Conservation (phyloP, 2,113 vertebrate species). For the Dasyurus viverrinus region DNA sequence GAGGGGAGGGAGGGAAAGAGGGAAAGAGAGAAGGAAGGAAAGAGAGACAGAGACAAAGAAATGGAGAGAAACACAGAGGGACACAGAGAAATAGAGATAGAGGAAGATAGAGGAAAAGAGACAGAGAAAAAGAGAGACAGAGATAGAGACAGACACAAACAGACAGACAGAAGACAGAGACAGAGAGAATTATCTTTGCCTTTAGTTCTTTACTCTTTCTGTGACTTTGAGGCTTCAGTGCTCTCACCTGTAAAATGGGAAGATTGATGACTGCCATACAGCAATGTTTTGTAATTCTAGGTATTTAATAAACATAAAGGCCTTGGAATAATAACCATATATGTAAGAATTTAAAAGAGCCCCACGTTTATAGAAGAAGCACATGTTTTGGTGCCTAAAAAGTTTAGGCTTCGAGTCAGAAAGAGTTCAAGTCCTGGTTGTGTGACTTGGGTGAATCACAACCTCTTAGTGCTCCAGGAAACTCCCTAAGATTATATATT, state of each 20-base stretch:
- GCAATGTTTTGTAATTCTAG: neutral
- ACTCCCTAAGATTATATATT: neutral
- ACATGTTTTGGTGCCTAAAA: neutral
- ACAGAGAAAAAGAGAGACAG: too few species aligned
- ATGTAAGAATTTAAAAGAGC: neutral
- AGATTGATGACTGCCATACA: neutral
- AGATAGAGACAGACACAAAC: too few species aligned
- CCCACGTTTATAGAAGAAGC: neutral
- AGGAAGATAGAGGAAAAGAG: too few species aligned
- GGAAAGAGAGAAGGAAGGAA: too few species aligned
- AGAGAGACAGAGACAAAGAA: too few species aligned
- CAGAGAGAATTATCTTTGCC: neutral
- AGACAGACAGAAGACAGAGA: too few species aligned
- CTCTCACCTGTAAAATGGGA: neutral
- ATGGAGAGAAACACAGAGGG: too few species aligned
- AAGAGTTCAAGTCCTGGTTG: neutral
- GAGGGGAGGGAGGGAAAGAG: rapidly evolving
- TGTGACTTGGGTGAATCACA: neutral
- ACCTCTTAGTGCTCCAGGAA: neutral
- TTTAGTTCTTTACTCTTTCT: neutral
- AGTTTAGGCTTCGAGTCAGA: neutral
- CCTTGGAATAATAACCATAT: neutral
- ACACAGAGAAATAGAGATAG: too few species aligned
- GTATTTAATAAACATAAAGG: neutral
- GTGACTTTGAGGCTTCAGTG: neutral